Conservation (phyloP, 2,888 invertebrate genomes). For the Platypus cylindrus region DNA sequence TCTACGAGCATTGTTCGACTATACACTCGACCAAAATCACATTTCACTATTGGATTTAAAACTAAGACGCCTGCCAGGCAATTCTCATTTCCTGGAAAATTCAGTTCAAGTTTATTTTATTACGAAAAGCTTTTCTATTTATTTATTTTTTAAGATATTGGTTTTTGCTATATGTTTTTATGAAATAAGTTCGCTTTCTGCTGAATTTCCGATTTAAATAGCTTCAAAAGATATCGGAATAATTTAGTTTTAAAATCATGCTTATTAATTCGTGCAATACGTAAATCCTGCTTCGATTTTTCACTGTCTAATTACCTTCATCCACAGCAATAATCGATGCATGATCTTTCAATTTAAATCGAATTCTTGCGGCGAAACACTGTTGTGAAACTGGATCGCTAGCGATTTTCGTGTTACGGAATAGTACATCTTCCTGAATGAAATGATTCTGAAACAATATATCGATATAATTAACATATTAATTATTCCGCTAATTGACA, state of each 20-base stretch:
- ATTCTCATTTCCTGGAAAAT: constrained; percentile 16
- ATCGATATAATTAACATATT: background rate
- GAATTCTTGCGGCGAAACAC: constrained; percentile 23
- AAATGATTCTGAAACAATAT: constrained; percentile 22
- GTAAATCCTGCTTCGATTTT: too few relatives aligned
- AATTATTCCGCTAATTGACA: constrained; percentile 1
- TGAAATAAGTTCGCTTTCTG: too few relatives aligned
- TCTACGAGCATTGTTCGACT: constrained; percentile 25
- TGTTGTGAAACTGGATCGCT: constrained; percentile 27
- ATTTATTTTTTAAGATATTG: too few relatives aligned
- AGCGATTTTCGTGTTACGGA: constrained; percentile 25
- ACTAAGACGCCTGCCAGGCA: constrained; percentile 27
- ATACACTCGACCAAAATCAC: constrained; percentile 28
- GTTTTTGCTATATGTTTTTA: too few relatives aligned
- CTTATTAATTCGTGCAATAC: too few relatives aligned
- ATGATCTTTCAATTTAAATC: constrained; percentile 25
- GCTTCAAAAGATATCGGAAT: too few relatives aligned
- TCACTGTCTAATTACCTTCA: too few relatives aligned
- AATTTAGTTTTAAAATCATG: too few relatives aligned
- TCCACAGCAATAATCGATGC: constrained; percentile 29
- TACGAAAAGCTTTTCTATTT: too few relatives aligned
- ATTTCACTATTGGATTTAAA: constrained; percentile 25
- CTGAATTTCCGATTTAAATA: too few relatives aligned
- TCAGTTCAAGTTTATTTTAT: too few relatives aligned
- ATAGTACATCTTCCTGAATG: constrained; percentile 26